phyloP scores from a whole-genome alignment of 2,888 invertebrate species.

The Poecilobothrus nobilitatus region DNA sequence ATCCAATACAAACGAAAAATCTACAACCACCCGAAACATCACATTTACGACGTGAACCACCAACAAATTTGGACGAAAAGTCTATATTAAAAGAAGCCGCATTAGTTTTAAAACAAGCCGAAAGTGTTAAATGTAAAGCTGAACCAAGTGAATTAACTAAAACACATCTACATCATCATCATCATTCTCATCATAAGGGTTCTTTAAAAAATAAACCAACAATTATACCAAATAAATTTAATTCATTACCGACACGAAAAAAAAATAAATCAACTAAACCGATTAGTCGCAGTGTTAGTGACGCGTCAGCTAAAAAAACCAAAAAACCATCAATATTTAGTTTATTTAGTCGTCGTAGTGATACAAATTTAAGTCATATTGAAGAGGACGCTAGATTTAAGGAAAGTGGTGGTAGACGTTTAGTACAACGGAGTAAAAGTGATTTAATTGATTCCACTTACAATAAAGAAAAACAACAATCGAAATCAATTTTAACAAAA shows the following conservation, averaged over 20 bases:
- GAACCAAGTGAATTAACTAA: constrained; percentile 37
- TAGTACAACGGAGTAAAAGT: constrained; percentile 53
- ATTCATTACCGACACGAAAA: constrained; percentile 57
- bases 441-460: constrained; percentile 45
- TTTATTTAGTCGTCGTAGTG: constrained; percentile 53
- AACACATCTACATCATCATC: not conserved
- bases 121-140: constrained; percentile 59
- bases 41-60: constrained; percentile 50
- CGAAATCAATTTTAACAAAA: constrained; percentile 18
- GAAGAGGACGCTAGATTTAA: constrained; percentile 43
- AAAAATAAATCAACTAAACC: constrained; percentile 43
- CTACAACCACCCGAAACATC: constrained; percentile 32
- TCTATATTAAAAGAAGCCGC: constrained; percentile 70
- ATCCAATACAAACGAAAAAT: constrained; percentile 36
- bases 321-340: constrained; percentile 59
- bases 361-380: constrained; percentile 42
- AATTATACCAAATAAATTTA: constrained; percentile 48
- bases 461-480: constrained; percentile 23
- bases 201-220: constrained; percentile 13
- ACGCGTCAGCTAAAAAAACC: constrained; percentile 47
- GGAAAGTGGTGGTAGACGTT: constrained; percentile 46
- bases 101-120: constrained; percentile 63
- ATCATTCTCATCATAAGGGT: constrained; percentile 15
- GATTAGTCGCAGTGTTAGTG: constrained; percentile 51
- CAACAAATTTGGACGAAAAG: constrained; percentile 60